Base-by-base conservation (phyloP, 2,797 vertebrate genomes). In the Odontamblyopus rebecca region DNA sequence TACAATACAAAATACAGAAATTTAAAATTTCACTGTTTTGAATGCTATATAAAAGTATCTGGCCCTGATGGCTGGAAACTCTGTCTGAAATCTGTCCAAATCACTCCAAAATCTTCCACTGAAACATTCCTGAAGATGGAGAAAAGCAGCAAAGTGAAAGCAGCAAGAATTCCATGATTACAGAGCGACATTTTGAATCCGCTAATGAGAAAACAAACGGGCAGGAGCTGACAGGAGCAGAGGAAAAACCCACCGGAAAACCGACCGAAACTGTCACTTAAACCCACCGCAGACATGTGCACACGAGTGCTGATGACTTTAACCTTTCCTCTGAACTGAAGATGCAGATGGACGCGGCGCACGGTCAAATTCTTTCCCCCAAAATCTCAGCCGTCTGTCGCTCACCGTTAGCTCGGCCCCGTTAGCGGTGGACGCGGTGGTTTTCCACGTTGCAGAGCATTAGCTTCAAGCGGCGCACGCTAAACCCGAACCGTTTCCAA, bases 371-470 rank as follows among this genome's bases (percentile, higher is more conserved):
- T 85, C 75, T 78, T 82, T 83, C 73, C 77, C 1, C 1, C 69
- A 67, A 53, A 69, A 73, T 69, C 79, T 57, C 1, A 68, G 59
- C 60, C 59, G 60, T 4, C 64, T 9, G 76, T 83, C 73, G 68
- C 23, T 61, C 38, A 80, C 61, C 9, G 70, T 80, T 67, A 56
- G 74, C 50, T 70, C 44, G 16, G 1, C 32, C 44, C 23, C 68
- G n/a, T 26, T 56, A 70, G 50, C 59, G 26, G 73, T 67, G 74
- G 63, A 29, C 67, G 32, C 48, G 1, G 77, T 32, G 84, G 80
- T 89, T 86, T 88, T 85, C 80, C 83, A 85, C 0, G 83, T 72
- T 85, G 83, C 48, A 77, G 72, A 64, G 23, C 74, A 78, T 89
- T 84, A 86, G 68, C 80, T 72, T 88, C 80, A 84, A 79, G 75